Conservation (phyloP, 1,140 invertebrate genomes). For the Zaprionus ghesquierei region DNA sequence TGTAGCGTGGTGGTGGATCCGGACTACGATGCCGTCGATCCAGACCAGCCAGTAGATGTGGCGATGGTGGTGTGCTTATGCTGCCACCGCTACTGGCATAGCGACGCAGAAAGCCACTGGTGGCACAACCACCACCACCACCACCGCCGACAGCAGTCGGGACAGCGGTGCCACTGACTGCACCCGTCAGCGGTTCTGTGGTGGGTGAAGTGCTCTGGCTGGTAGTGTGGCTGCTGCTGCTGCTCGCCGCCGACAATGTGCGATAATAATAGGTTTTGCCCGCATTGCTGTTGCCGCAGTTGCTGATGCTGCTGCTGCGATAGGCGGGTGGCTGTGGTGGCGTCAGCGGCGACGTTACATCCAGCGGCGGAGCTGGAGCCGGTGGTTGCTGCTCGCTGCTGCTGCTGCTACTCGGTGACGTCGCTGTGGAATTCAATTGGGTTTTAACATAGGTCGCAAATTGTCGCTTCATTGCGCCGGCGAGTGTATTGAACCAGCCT, state of each 20-base stretch:
- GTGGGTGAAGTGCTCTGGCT: conserved; percentile 74
- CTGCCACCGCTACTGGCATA: conserved; percentile 24
- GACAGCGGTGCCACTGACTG: background rate
- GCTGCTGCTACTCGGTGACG: conserved; percentile 58
- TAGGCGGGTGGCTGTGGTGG: conserved; percentile 54
- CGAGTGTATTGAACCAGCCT: conserved; percentile 87
- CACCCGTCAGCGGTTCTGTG: conserved; percentile 51
- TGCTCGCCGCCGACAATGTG: conserved; percentile 69
- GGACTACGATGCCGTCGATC: conserved; percentile 84
- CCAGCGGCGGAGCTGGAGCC: conserved; percentile 3
- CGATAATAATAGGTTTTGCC: conserved; percentile 71
- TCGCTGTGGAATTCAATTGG: conserved; percentile 84
- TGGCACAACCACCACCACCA: conserved; percentile 3
- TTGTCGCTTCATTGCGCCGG: conserved; percentile 86
- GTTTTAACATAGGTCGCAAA: conserved; percentile 91
- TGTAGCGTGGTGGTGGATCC: conserved; percentile 87
- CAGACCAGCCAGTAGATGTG: conserved; percentile 67
- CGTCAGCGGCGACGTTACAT: background rate
- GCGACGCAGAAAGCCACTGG: background rate
- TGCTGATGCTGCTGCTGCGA: conserved; percentile 61
- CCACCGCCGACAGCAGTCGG: background rate
- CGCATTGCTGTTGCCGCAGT: conserved; percentile 23
- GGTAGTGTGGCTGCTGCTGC: conserved; percentile 70
- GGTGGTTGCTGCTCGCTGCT: conserved; percentile 34
- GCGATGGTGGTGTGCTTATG: conserved; percentile 59